Conservation (phyloP, 1,140 invertebrate species). For the Bombus polaris region DNA sequence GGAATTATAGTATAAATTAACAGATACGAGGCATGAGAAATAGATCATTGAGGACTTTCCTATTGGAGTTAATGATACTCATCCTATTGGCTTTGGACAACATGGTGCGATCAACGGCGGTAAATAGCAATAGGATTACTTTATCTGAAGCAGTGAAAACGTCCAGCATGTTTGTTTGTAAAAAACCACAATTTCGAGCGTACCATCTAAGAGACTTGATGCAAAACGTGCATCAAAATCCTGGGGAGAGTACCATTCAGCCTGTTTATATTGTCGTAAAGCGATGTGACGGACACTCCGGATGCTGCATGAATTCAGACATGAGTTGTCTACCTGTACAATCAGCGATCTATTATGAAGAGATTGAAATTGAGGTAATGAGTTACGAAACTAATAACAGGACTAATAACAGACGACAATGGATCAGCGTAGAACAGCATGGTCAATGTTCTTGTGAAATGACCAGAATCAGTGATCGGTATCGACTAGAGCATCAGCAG, state of each 20-base stretch:
- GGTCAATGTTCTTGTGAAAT: slow-evolving; percentile 62
- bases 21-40: slow-evolving; percentile 43
- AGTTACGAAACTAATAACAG: slow-evolving; percentile 56
- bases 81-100: slow-evolving; percentile 42
- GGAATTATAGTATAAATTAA: background rate
- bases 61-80: slow-evolving; percentile 49
- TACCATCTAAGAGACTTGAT: slow-evolving; percentile 70
- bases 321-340: slow-evolving; percentile 59
- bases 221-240: slow-evolving; percentile 43
- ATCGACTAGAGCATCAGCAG: slow-evolving; percentile 23
- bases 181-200: slow-evolving; percentile 64
- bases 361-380: slow-evolving; percentile 62
- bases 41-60: slow-evolving; percentile 2
- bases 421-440: slow-evolving; percentile 71
- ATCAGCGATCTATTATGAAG: slow-evolving; percentile 62
- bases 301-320: slow-evolving; percentile 63
- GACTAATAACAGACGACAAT: slow-evolving; percentile 38
- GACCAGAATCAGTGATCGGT: slow-evolving; percentile 41
- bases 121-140: slow-evolving; percentile 35
- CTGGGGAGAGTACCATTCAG: slow-evolving; percentile 50
- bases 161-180: slow-evolving; percentile 58
- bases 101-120: background rate
- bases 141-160: slow-evolving; percentile 40
- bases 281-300: slow-evolving; percentile 70
- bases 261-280: slow-evolving; percentile 70